A percentile compares a stretch with the other conserved stretches of the same genome.
These are phyloP conservation scores for Cebus imitator DNA, from an alignment of 2,113 vertebrate genomes.

Conservation along the genomic window DNA sequence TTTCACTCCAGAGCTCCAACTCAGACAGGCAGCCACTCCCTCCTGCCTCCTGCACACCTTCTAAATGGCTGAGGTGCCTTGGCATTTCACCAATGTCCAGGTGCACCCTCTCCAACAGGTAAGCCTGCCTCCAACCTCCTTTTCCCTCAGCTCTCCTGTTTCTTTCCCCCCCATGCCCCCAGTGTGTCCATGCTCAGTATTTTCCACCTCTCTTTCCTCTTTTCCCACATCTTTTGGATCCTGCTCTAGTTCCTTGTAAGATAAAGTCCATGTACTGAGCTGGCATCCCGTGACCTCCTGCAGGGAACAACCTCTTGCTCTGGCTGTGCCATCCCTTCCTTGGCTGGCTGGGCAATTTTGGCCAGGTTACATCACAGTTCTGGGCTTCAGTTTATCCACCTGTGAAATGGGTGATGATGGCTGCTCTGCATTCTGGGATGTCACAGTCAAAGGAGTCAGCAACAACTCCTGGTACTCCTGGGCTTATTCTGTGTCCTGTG, in stretches of 20 bases:
- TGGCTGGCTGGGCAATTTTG: neutral
- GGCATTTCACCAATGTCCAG: no score
- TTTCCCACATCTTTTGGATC: neutral
- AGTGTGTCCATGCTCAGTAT: rapidly evolving
- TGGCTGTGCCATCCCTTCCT: rapidly evolving
- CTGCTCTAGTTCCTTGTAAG: neutral
- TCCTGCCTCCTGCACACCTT: neutral
- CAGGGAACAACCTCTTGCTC: neutral
- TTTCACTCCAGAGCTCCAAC: neutral
- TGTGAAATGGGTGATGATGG: neutral
- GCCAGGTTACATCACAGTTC: no score
- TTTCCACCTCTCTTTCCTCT: neutral
- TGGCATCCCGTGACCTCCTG: neutral
- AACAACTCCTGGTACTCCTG: neutral
- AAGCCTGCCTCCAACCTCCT: no score
- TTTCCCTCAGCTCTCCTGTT: neutral
- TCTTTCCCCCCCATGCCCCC: rapidly evolving
- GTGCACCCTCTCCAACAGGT: neutral
- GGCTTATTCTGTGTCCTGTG: rapidly evolving
- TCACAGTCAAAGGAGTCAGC: neutral
- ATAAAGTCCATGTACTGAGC: neutral
- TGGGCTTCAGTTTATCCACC: neutral
- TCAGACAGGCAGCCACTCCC: rapidly evolving
- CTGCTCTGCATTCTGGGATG: neutral
- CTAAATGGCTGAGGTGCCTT: rapidly evolving